A percentile compares a stretch with the other conserved stretches of the same genome.
These are phyloP conservation scores for Phenganax marumi DNA, from an alignment of 92 coral and sea anemone species.

Conservation along the genomic window DNA sequence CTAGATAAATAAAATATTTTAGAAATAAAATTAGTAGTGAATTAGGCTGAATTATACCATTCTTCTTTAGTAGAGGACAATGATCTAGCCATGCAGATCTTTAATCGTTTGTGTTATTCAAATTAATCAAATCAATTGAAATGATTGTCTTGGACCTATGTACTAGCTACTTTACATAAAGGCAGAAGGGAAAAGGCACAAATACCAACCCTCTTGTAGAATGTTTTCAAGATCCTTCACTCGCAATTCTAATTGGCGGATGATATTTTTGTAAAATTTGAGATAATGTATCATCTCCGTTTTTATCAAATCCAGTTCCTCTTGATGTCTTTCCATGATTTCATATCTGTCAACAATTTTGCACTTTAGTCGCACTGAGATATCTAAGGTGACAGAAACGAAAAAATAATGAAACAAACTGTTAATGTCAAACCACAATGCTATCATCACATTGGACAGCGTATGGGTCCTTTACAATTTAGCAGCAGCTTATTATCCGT, in stretches of 20 bases:
- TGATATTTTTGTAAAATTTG: background rate
- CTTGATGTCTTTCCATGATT: background rate
- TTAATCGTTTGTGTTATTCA: no score
- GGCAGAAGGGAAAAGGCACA: no score
- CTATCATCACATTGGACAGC: no score
- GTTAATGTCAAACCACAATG: background rate
- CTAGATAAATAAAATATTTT: no score
- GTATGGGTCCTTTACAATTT: no score
- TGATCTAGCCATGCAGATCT: no score
- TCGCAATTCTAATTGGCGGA: background rate
- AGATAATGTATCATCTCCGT: background rate
- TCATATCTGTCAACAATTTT: background rate
- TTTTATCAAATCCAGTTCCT: background rate
- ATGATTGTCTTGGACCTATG: no score
- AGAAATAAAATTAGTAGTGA: no score
- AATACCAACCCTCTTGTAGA: background rate
- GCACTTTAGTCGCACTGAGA: background rate
- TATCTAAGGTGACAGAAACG: background rate
- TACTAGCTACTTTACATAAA: no score
- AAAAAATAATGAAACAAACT: background rate
- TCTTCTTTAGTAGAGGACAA: no score
- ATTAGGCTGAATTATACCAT: no score
- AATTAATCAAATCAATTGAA: no score
- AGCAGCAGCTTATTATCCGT: background rate
- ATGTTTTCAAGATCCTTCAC: background rate